These are phyloP conservation scores for Poecilus cupreus DNA, from an alignment of 2,888 invertebrate genomes.

Conservation along the genomic window DNA sequence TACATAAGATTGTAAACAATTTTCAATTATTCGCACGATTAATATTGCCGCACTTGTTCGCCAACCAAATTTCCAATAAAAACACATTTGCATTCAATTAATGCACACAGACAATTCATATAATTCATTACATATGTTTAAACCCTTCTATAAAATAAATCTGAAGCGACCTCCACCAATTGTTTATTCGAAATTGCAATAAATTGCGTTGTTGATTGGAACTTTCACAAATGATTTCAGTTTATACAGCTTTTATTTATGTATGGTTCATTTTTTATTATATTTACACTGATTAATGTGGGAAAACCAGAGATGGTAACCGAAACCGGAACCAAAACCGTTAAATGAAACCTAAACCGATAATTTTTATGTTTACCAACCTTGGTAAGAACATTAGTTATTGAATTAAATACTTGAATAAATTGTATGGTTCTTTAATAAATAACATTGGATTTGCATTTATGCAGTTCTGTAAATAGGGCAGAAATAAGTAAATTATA, in stretches of 20 bases:
- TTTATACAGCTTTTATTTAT: no score
- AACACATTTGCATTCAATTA: neutral
- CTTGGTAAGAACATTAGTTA: no score
- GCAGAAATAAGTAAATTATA: no score
- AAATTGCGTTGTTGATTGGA: neutral
- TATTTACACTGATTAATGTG: no score
- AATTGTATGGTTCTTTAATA: neutral
- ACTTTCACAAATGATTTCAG: neutral
- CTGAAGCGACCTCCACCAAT: neutral
- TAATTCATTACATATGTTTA: neutral
- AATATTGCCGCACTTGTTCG: neutral
- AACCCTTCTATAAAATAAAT: neutral
- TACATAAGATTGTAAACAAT: slow-evolving; percentile 19
- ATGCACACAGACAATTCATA: neutral
- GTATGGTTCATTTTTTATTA: no score
- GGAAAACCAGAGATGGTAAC: no score
- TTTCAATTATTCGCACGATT: neutral
- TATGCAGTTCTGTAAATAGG: neutral
- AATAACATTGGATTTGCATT: neutral
- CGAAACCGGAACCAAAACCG: no score
- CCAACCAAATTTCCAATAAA: neutral
- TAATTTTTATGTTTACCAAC: no score
- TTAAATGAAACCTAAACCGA: no score
- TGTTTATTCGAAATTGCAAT: neutral
- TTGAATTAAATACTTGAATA: no score